Conservation (phyloP, 2,888 invertebrate species). For the Euphydryas editha region DNA sequence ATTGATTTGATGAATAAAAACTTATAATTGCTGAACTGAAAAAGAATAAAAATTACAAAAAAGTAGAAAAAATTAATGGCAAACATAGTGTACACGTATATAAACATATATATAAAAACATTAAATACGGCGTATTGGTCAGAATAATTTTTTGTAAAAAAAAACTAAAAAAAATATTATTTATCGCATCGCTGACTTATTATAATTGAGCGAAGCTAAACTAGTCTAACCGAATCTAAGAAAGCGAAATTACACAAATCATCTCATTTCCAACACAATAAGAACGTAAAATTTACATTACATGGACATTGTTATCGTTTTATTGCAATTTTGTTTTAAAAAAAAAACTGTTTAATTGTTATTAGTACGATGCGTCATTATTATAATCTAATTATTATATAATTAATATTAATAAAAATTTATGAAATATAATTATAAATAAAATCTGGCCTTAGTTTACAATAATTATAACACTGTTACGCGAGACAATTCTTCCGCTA, state of each 20-base stretch:
- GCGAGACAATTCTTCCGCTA: too few species aligned
- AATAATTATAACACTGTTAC: not conserved
- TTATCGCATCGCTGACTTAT: slow-evolving; percentile 14
- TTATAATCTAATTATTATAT: not conserved
- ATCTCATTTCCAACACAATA: not conserved
- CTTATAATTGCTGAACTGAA: too few species aligned
- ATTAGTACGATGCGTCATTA: slow-evolving; percentile 4
- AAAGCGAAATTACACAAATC: slow-evolving; percentile 10
- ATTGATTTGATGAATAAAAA: too few species aligned
- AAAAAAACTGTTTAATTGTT: not conserved
- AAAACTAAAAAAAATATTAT: slow-evolving; percentile 7
- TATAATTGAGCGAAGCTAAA: slow-evolving; percentile 15
- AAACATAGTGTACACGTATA: too few species aligned
- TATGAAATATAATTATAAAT: not conserved
- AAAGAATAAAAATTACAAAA: too few species aligned
- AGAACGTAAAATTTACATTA: not conserved
- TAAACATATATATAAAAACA: not conserved
- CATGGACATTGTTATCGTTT: slow-evolving; percentile 4
- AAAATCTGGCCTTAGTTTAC: not conserved
- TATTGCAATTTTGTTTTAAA: not conserved
- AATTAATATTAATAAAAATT: not conserved
- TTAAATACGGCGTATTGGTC: not conserved
- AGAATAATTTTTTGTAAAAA: not conserved
- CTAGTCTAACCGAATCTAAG: slow-evolving; percentile 19
- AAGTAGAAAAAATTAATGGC: too few species aligned